Percentiles rank a stretch among this genome's conserved stretches.
phyloP scores from a whole-genome alignment of 2,113 vertebrate species.

The Anguilla japonica region DNA sequence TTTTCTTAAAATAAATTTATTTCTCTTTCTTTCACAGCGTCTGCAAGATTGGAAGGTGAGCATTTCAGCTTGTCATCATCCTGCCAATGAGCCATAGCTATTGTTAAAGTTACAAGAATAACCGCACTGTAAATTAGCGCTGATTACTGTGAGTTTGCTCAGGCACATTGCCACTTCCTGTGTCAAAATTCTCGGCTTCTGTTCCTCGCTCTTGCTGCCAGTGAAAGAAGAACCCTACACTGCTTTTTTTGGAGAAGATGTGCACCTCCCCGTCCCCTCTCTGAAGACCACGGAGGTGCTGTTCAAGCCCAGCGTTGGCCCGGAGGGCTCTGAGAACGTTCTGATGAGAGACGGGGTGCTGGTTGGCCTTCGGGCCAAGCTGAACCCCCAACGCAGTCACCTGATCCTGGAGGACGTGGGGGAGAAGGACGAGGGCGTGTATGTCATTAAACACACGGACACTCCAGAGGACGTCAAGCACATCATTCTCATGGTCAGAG shows the following conservation, averaged over 20 bases:
- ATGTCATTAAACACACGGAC: slow-evolving; percentile 56
- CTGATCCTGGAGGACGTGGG: slow-evolving; percentile 63
- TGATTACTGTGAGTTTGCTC: background rate
- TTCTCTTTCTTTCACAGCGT: background rate
- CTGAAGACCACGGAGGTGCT: slow-evolving; percentile 44
- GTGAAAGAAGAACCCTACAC: slow-evolving; percentile 36
- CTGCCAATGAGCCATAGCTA: background rate
- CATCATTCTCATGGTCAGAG: slow-evolving; percentile 62
- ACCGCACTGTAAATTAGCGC: background rate
- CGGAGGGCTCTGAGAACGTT: slow-evolving; percentile 18
- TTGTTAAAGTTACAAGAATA: background rate
- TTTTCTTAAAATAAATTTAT: background rate
- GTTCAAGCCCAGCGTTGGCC: slow-evolving; percentile 46
- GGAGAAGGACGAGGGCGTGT: slow-evolving; percentile 68
- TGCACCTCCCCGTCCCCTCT: slow-evolving; percentile 57
- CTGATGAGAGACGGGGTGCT: slow-evolving; percentile 52
- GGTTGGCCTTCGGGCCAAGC: slow-evolving; percentile 45
- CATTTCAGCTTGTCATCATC: background rate
- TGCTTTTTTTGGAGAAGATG: slow-evolving; percentile 64
- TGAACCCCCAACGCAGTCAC: slow-evolving; percentile 50
- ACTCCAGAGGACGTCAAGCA: slow-evolving; percentile 33
- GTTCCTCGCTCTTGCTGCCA: slow-evolving; percentile 17
- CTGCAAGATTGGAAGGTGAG: slow-evolving; percentile 17
- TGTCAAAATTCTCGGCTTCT: background rate
- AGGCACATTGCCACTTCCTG: background rate